Evolutionary conservation across 1,140 invertebrate species (phyloP), one percentile per base, ranked within the genome.

Genomic region (Drosophila parvula): DNA sequence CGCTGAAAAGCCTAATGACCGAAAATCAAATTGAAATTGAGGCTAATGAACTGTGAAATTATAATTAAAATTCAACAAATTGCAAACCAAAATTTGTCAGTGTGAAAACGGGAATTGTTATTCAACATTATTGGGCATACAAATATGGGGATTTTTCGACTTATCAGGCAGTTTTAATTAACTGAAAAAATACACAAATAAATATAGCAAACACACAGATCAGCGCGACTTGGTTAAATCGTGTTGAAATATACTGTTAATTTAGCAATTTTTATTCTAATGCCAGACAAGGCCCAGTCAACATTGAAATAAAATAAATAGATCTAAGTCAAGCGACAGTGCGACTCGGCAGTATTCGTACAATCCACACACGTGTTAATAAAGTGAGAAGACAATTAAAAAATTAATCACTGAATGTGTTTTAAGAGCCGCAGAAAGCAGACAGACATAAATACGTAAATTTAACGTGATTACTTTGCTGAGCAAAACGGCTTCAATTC

Each of bases 211-310:
- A 40, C 38, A 40, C 38, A 40, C n/a, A n/a, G n/a, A n/a, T n/a
- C n/a, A n/a, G n/a, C n/a, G 16, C 12, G 18, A 36, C 59, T 47
- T 30, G 27, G 41, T 27, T 44, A 69, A 79, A 65, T 74, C 77
- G 74, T 63, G 74, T 51, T 60, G 38, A 59, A 78, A 74, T 63
- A 59, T 57, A 74, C 67, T 74, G 81, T 68, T 84, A 81, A 78
- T 84, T 74, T 60, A 60, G 74, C 78, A 47, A 70, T 78, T 78
- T 78, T 84, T 67, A 84, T 85, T 64, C 71, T 76, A 79, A 68
- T 60, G 40, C 27, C 74, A 16, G 36, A 18, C 61, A 57, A 65
- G 73, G 67, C 36, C 67, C 63, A 61, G 67, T 48, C 75, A 43
- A 74, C 60, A 58, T 50, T 4, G 7, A 60, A 58, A 59, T 34